Percentiles rank a stretch among this genome's conserved stretches.
These are phyloP conservation scores for Tetragonisca angustula DNA, from an alignment of 2,888 invertebrate genomes.

Conservation along the genomic window DNA sequence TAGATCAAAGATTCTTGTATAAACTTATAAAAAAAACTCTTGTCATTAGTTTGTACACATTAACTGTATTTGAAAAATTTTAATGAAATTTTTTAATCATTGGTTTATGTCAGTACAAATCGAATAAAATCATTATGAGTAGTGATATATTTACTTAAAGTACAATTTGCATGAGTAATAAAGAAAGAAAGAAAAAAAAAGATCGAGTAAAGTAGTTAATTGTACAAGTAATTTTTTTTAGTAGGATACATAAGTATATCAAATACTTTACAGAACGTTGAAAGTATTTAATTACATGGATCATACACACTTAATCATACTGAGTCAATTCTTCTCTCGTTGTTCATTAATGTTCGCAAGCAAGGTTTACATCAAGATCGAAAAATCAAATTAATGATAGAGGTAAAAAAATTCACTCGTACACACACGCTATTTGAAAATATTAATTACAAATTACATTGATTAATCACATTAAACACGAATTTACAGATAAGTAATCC, in stretches of 20 bases:
- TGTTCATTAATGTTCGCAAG: conserved; percentile 46
- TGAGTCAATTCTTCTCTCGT: conserved; percentile 24
- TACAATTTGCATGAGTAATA: neutral
- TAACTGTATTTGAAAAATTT: neutral
- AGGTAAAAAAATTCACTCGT: conserved; percentile 21
- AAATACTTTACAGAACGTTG: neutral
- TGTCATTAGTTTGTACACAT: no score
- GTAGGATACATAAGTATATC: neutral
- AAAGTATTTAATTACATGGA: neutral
- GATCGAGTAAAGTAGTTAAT: neutral
- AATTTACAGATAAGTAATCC: conserved; percentile 2
- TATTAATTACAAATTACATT: conserved; percentile 13
- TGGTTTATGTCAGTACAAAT: neutral
- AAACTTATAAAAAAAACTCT: no score
- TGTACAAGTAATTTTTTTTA: neutral
- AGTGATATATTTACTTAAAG: neutral
- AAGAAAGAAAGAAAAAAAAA: rapidly evolving
- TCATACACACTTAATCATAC: neutral
- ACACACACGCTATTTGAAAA: conserved; percentile 27
- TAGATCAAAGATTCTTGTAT: no score
- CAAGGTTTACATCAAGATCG: neutral
- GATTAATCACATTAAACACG: conserved; percentile 16
- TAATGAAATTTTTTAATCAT: neutral
- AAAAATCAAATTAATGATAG: conserved; percentile 5
- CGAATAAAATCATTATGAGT: neutral